Conservation (phyloP, 1,140 invertebrate genomes). For the Gryllus bimaculatus region DNA sequence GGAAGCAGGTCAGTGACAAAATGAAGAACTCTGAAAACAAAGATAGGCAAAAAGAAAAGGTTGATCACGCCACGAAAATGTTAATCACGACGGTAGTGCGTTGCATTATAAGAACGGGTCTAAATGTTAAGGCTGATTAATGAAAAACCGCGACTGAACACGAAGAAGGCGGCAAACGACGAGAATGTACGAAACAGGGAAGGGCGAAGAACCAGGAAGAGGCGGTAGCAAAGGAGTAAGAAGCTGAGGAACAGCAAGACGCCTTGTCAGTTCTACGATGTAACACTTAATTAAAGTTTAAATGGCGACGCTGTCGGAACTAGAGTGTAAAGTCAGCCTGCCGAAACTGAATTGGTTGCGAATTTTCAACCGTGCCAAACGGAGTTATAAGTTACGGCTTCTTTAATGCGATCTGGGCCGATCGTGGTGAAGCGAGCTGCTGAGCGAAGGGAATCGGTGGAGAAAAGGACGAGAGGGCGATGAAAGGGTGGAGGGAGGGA, state of each 20-base stretch:
- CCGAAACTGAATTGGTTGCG: not conserved
- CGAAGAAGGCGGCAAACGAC: not conserved
- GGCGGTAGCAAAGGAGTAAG: too few species aligned
- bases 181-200: not conserved
- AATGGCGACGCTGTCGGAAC: not conserved
- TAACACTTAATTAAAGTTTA: not conserved
- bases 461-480: not conserved
- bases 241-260: not conserved
- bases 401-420: not conserved
- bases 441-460: not conserved
- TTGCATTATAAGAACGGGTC: not conserved
- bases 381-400: not conserved
- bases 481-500: not conserved
- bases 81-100: too few species aligned
- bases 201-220: not conserved
- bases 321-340: not conserved
- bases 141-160: not conserved
- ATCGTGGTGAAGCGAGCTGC: not conserved
- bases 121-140: not conserved
- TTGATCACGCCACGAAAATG: too few species aligned
- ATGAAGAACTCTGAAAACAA: too few species aligned
- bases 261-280: not conserved
- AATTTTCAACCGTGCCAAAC: not conserved
- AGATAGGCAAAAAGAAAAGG: too few species aligned
- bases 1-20: too few species aligned